A percentile compares a stretch with the other conserved stretches of the same genome.
phyloP scores from a whole-genome alignment of 2,888 invertebrate genomes.

The Ommatoiulus sabulosus region DNA sequence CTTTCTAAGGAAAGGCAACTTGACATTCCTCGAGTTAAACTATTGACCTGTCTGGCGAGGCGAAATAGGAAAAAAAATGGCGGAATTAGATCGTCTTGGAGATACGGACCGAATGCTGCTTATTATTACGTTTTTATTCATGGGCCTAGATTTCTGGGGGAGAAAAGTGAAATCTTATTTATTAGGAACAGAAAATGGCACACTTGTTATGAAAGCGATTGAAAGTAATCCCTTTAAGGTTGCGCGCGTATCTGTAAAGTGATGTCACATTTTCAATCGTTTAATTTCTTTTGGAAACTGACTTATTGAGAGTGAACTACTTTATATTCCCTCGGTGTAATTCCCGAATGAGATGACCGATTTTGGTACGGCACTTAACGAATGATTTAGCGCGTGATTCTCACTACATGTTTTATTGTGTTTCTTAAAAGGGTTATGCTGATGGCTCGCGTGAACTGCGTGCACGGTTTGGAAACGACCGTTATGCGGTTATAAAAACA shows the following conservation, averaged over 20 bases:
- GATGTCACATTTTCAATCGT: constrained; percentile 30
- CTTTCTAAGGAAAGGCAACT: constrained; percentile 1
- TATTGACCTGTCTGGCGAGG: constrained; percentile 7
- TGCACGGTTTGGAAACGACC: constrained; percentile 38
- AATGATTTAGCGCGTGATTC: constrained; percentile 25
- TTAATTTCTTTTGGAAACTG: not conserved
- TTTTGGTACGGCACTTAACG: not conserved
- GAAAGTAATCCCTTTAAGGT: constrained; percentile 18
- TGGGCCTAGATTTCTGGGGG: not conserved
- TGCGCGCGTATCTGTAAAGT: not conserved
- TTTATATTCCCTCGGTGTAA: not conserved
- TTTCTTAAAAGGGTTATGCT: constrained; percentile 37
- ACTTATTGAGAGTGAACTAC: constrained; percentile 34
- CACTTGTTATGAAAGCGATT: constrained; percentile 9
- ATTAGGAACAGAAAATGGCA: not conserved
- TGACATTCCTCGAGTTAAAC: constrained; percentile 31
- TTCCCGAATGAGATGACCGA: not conserved
- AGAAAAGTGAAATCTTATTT: constrained; percentile 44
- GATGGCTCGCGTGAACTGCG: not conserved
- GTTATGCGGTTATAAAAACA: not conserved
- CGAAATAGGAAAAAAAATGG: not conserved
- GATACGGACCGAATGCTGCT: not conserved
- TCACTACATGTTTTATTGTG: not conserved
- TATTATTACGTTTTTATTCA: not conserved
- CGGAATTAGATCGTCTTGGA: not conserved